These are phyloP conservation scores for Caerostris darwini DNA, from an alignment of 1,140 invertebrate genomes.

Conservation along the genomic window DNA sequence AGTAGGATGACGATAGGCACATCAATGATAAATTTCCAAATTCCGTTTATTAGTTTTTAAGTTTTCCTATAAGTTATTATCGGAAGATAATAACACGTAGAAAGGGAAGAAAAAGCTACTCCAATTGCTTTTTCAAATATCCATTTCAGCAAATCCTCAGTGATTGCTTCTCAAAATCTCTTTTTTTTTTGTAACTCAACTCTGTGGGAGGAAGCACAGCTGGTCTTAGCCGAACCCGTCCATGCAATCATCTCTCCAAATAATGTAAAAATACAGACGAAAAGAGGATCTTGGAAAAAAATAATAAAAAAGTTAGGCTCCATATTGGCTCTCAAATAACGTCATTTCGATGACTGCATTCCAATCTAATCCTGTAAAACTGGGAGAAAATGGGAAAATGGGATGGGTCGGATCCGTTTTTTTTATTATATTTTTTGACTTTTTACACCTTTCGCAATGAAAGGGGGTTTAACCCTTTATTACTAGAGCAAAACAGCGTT, in stretches of 20 bases:
- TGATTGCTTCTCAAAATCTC: background rate
- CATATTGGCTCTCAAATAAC: slow-evolving; percentile 58
- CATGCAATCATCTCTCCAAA: background rate
- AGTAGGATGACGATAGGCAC: too few relatives aligned
- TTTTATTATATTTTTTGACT: slow-evolving; percentile 53
- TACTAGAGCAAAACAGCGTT: background rate
- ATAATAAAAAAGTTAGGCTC: background rate
- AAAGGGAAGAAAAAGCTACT: too few relatives aligned
- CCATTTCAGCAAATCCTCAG: background rate
- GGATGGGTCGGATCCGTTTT: background rate
- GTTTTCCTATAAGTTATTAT: background rate
- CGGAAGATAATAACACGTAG: too few relatives aligned
- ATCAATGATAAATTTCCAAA: background rate
- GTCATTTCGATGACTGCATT: slow-evolving; percentile 37
- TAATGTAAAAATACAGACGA: background rate
- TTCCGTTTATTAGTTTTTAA: background rate
- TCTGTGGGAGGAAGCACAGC: background rate
- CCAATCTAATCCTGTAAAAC: slow-evolving; percentile 45
- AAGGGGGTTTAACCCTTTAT: slow-evolving; percentile 7
- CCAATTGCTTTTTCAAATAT: background rate
- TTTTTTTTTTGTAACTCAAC: background rate
- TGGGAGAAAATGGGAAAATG: slow-evolving; percentile 39
- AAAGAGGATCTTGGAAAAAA: background rate
- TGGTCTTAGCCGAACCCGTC: background rate
- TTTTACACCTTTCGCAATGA: background rate